Base-by-base conservation (phyloP, 2,888 invertebrate species). In the Agonopterix arenella region DNA sequence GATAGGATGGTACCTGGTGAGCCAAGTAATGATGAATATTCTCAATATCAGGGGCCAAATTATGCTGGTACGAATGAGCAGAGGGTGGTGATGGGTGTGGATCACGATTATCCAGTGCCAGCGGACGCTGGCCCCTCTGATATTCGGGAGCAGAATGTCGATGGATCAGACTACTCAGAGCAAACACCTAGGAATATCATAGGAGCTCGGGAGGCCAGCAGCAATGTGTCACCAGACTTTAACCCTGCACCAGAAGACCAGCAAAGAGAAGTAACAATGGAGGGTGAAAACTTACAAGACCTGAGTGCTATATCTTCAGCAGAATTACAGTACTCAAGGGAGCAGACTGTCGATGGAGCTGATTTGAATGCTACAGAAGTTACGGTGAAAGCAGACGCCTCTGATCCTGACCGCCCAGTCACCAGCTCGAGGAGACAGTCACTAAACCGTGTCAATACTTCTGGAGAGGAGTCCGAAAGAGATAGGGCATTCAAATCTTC, bases 1-100 rank as follows among this genome's bases (percentile, higher is more conserved):
- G 91, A 90, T 51, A 83, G 93, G 47, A 91, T 92, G 91, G 90
- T 92, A 10, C 92, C 92, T 0, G 92, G 92, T 0, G 92, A 92
- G 66, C 90, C 91, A 0, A 91, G 91, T 62, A 89, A 90, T 45
- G 80, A 74, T 54, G 82, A 81, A 44, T 89, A 88, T 64, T 55
- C 79, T 37, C 76, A 81, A 59, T 84, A 82, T 61, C 71, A 76
- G 51, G 61, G 64, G 36, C 54, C 76, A 40, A 74, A 80, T 68
- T 88, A 84, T 71, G 61, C 80, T 62, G 61, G 78, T 67, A 10
- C 84, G 63, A 82, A 89, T 51, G 85, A 85, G 49, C 80, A 86
- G 49, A 78, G 91, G 28, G 90, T 91, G 0, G 91, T 92, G 2
- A 90, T 91, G 0, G 92, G 92, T 0, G 72, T 91, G 4, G 92